Conservation (phyloP, 2,888 invertebrate genomes). For the Spodoptera littoralis region DNA sequence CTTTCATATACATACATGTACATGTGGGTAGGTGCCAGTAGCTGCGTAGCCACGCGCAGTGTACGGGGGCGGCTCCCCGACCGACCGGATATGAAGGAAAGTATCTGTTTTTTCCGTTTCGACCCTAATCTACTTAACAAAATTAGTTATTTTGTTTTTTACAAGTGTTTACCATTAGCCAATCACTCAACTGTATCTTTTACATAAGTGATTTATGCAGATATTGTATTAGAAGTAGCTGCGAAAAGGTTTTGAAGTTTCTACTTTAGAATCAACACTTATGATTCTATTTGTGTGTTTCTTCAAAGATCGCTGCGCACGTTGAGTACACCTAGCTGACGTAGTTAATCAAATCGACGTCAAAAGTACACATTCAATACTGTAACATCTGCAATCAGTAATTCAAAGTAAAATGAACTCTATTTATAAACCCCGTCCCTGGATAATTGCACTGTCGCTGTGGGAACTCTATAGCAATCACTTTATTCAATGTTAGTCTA, state of each 20-base stretch:
- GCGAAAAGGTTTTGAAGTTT: too few species aligned
- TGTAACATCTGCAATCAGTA: background rate
- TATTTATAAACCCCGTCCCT: constrained; percentile 9
- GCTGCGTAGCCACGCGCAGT: constrained; percentile 24
- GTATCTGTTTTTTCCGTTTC: constrained; percentile 32
- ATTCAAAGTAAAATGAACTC: constrained; percentile 2
- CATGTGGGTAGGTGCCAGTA: constrained; percentile 16
- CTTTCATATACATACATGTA: constrained; percentile 17
- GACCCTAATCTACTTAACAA: constrained; percentile 34
- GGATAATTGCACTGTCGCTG: constrained; percentile 23
- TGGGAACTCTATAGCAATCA: constrained; percentile 39
- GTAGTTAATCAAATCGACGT: constrained; percentile 1
- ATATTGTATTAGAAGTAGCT: background rate
- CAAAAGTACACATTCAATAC: background rate
- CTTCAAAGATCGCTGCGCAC: background rate
- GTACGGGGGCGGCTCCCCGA: constrained; percentile 30
- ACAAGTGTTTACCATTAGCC: constrained; percentile 13
- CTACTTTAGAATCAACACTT: too few species aligned
- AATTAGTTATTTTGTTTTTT: constrained; percentile 35
- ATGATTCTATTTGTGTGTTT: too few species aligned
- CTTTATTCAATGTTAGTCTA: constrained; percentile 40
- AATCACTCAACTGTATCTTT: constrained; percentile 5
- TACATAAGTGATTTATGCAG: constrained; percentile 14
- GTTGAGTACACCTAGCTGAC: too few species aligned
- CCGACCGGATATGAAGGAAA: constrained; percentile 48